Conservation (phyloP, 2,888 invertebrate genomes). For the Scaeva pyrastri region DNA sequence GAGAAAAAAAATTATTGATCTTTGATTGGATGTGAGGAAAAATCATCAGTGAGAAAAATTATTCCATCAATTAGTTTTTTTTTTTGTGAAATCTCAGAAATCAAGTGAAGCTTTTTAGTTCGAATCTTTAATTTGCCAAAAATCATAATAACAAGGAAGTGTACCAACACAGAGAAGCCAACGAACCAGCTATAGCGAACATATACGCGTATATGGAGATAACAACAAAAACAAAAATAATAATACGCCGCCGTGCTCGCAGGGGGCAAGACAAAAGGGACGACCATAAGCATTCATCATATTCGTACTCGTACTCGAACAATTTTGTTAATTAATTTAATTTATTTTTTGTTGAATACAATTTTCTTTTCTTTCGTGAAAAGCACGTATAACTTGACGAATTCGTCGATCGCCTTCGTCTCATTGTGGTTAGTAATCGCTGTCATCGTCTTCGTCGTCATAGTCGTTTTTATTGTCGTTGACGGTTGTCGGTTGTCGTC, state of each 20-base stretch:
- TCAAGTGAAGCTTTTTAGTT: no score
- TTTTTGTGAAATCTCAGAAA: background rate
- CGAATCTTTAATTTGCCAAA: conserved; percentile 12
- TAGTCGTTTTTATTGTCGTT: background rate
- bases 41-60: background rate
- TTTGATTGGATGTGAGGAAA: conserved; percentile 9
- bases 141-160: conserved; percentile 16
- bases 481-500: background rate
- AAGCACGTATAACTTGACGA: conserved; percentile 67
- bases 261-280: background rate
- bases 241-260: conserved; percentile 5
- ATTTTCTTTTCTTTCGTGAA: conserved; percentile 41
- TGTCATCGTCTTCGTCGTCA: background rate
- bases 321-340: conserved; percentile 68
- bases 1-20: conserved; percentile 49
- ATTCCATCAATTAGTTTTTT: no score
- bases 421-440: background rate
- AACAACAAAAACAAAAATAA: conserved; percentile 51
- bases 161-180: conserved; percentile 42
- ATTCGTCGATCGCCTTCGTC: conserved; percentile 15
- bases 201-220: background rate
- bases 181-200: conserved; percentile 52
- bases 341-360: conserved; percentile 51
- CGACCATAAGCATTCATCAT: conserved; percentile 12
- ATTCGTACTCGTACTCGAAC: background rate